Base-by-base conservation (phyloP, 2,888 invertebrate genomes). In the Ctena decussata region DNA sequence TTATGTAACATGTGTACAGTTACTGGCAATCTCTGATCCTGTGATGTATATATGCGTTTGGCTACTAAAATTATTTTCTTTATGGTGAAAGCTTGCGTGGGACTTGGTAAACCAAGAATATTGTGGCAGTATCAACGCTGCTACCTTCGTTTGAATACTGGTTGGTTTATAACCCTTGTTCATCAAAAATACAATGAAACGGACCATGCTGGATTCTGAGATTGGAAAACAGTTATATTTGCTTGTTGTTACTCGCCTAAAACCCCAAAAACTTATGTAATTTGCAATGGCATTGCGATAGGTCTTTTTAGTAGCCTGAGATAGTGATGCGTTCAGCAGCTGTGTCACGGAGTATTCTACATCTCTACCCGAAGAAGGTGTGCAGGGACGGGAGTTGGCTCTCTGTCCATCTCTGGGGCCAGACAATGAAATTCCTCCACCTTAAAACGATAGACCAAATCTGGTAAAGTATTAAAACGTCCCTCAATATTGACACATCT, bases 381-480 rank as follows among this genome's bases (percentile, higher is more conserved):
- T 24, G 46, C 69, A 35, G 80, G 80, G 12, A 86, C 44, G 0
- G 30, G 6, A 6, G 70, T 76, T 3, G 74, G 72, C 21, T 46
- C 21, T 73, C 18, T 12, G 75, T 81, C 78, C 69, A 71, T 73
- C 60, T 71, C 49, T 70, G 85, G 83, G 15, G 80, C 81, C 15
- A 73, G 24, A 12, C 24, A 15, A 24, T 53, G 70, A 49, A 87
- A 82, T 49, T 80, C 65, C 2, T 65, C 37, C 24, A 89, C 73
- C 86, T 89, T 82, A 35, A 82, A 86, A 76, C 83, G 85, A 39
- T 82, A 82, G 46, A 87, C 74, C 30, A 78, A 60, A 27, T 84
- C 87, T n/a, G 82, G 80, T 76, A 84, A 82, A 41, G 78, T 18
- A 57, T 82, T 89, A 0, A 60, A 15, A 53, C 82, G 82, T 1